Base-by-base conservation (phyloP, 2,113 vertebrate species). In the Eolophus roseicapilla region DNA sequence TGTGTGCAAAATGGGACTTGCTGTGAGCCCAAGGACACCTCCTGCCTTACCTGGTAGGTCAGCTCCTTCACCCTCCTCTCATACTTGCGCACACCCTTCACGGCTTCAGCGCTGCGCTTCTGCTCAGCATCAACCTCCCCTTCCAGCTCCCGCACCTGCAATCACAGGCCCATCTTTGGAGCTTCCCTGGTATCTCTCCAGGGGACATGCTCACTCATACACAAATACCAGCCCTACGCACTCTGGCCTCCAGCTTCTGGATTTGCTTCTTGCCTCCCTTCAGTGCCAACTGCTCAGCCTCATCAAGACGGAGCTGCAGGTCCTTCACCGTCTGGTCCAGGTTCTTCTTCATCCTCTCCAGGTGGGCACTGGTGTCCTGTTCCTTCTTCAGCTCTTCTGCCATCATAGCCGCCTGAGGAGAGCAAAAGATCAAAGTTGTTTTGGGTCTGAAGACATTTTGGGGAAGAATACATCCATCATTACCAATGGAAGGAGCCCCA, bases 371-470 rank as follows among this genome's bases (percentile, higher is more conserved):
- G 78, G 99, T 99, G 96, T 99, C 99, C 94, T 99, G 99, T 88
- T 99, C 99, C 96, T 99, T 99, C 97, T 99, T 99, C 73, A 99
- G 97, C 95, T 99, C 98, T 86, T 99, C 99, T 0, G 99, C 98
- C 99, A 99, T 99, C 99, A 99, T 98, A 85, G 99, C 98, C 0
- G 96, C 98, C 98, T 98, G 28, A 13, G 4, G 17, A 43, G 7
- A 81, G 46, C 11, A 92, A 77, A 65, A 28, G 52, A 15, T 29
- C 52, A 53, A 53, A 29, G n/a, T n/a, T n/a, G n/a, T n/a, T n/a
- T n/a, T n/a, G n/a, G n/a, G n/a, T n/a, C n/a, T n/a, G n/a, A n/a
- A n/a, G n/a, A n/a, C n/a, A 39, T 39, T 39, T 39, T 39, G 37
- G 37, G 37, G 37, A 9, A 39, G 37, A 39, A 39, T 39, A 39